These are phyloP conservation scores for Ypsolopha scabrella DNA, from an alignment of 2,888 invertebrate genomes.

Conservation along the genomic window DNA sequence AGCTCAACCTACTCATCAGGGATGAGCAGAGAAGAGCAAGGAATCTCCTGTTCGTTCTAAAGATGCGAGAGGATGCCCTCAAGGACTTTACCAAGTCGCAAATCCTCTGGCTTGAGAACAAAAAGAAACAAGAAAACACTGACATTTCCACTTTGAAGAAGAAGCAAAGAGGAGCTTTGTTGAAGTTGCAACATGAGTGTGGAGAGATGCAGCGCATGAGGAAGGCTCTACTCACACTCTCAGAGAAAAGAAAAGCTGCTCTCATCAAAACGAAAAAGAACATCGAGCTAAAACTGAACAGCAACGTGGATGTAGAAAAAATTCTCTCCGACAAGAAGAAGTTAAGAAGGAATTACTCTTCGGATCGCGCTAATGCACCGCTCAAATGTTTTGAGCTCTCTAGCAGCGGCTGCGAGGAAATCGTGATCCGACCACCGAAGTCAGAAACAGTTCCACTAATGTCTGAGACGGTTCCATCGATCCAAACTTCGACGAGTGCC, in stretches of 20 bases:
- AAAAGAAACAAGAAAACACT: conserved; percentile 55
- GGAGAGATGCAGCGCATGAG: conserved; percentile 75
- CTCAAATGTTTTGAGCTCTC: conserved; percentile 59
- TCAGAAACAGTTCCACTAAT: background rate
- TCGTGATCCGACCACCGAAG: conserved; percentile 20
- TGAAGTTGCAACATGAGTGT: conserved; percentile 75
- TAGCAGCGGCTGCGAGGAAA: conserved; percentile 49
- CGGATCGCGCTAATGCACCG: conserved; percentile 39
- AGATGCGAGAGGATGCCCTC: conserved; percentile 60
- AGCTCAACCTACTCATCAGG: conserved; percentile 64
- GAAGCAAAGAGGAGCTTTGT: conserved; percentile 74
- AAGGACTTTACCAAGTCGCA: conserved; percentile 63
- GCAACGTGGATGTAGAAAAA: conserved; percentile 45
- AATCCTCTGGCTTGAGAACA: conserved; percentile 58
- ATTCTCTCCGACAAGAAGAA: conserved; percentile 49
- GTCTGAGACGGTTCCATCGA: too few relatives aligned
- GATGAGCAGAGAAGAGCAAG: conserved; percentile 64
- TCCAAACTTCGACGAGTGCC: conserved; percentile 15
- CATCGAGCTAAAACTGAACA: conserved; percentile 48
- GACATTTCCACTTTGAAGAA: conserved; percentile 71
- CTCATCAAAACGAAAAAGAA: conserved; percentile 59
- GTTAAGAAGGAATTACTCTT: conserved; percentile 20
- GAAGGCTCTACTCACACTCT: conserved; percentile 48
- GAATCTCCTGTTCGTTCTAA: conserved; percentile 54
- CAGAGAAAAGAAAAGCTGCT: conserved; percentile 51